phyloP scores from a whole-genome alignment of 2,113 vertebrate genomes.

The Muntiacus muntjak region DNA sequence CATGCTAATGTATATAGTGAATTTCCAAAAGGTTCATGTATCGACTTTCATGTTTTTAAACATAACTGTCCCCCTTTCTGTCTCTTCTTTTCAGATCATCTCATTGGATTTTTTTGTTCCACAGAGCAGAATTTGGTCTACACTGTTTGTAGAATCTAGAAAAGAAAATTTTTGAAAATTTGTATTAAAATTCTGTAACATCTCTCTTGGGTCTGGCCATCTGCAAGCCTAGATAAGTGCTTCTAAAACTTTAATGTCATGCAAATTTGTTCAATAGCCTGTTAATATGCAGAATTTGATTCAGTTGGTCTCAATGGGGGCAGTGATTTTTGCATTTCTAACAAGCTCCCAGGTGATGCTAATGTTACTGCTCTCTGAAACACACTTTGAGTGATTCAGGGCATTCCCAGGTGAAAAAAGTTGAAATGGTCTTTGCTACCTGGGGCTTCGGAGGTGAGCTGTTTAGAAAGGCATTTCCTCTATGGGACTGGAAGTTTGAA shows the following conservation, averaged over 20 bases:
- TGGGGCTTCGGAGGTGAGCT: neutral
- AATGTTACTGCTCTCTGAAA: neutral
- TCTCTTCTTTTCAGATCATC: neutral
- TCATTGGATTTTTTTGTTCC: neutral
- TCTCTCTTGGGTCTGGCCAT: neutral
- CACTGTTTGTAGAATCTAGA: neutral
- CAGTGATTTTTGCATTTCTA: slow-evolving; percentile 3
- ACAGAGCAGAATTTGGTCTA: neutral
- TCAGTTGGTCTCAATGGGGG: neutral
- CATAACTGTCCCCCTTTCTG: neutral
- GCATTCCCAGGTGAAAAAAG: neutral
- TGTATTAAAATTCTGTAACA: neutral
- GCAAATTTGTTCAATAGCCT: neutral
- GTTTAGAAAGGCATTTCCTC: neutral
- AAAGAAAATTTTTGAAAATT: neutral
- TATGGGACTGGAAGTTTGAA: neutral
- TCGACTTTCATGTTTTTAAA: neutral
- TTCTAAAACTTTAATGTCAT: neutral
- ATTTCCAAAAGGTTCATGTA: neutral
- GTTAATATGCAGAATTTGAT: slow-evolving; percentile 9
- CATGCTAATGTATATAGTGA: neutral
- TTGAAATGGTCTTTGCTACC: neutral
- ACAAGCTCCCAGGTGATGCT: neutral
- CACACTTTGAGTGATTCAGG: neutral
- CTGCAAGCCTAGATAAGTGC: neutral